Conservation (phyloP, 2,113 vertebrate species). For the Pedionomus torquatus region DNA sequence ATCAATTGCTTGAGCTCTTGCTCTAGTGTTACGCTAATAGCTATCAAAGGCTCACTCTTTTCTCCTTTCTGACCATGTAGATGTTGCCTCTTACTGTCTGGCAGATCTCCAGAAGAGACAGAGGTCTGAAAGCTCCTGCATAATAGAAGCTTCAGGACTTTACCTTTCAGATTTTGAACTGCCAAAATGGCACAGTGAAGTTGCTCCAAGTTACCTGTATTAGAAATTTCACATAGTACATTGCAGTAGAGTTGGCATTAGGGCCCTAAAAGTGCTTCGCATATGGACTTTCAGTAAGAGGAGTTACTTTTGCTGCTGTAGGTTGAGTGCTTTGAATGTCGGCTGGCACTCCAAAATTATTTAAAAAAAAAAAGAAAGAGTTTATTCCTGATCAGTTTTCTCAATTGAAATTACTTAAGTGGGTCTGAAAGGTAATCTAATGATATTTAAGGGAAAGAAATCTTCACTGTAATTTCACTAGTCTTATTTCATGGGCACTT, state of each 20-base stretch:
- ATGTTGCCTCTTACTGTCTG: neutral
- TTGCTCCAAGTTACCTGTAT: neutral
- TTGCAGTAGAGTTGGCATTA: neutral
- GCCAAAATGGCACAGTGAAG: neutral
- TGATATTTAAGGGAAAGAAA: neutral
- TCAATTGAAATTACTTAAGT: neutral
- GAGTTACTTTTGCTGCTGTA: neutral
- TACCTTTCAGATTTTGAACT: neutral
- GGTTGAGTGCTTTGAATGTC: neutral
- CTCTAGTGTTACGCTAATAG: neutral
- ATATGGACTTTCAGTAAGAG: neutral
- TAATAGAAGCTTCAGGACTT: neutral
- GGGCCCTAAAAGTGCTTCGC: neutral
- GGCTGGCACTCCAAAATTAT: neutral
- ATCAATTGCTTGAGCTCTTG: slow-evolving; percentile 36
- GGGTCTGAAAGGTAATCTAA: neutral
- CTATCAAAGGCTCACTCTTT: neutral
- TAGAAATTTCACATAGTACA: neutral
- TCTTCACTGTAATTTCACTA: neutral
- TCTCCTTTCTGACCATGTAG: neutral
- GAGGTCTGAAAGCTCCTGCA: neutral
- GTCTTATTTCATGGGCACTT: neutral
- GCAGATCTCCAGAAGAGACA: neutral
- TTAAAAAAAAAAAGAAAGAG: neutral
- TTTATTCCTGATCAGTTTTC: neutral